These are phyloP conservation scores for Phenganax marumi DNA, from an alignment of 92 coral and sea anemone species.

Conservation along the genomic window DNA sequence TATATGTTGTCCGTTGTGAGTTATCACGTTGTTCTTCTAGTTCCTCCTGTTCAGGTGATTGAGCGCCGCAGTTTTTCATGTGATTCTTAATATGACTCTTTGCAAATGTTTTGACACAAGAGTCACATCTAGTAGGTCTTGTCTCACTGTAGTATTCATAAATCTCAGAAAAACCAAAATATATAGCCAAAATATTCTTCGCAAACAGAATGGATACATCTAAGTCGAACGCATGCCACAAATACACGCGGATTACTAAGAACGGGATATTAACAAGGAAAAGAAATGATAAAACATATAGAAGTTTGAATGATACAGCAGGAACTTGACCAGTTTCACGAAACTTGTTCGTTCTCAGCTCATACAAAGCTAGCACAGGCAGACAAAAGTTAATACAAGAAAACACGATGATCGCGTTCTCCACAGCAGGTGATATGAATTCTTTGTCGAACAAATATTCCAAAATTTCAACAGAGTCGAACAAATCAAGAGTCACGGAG, in stretches of 20 bases:
- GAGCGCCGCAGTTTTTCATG: neutral
- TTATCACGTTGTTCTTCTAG: neutral
- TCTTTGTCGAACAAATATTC: conserved; percentile 72
- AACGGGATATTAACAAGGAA: conserved; percentile 79
- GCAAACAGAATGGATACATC: conserved; percentile 76
- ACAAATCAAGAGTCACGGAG: conserved; percentile 81
- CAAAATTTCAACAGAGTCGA: conserved; percentile 90
- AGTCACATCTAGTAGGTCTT: conserved; percentile 67
- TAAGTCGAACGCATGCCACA: conserved; percentile 67
- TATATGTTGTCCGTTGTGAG: conserved; percentile 2
- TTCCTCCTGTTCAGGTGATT: neutral
- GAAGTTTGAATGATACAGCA: conserved; percentile 70
- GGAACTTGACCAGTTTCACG: conserved; percentile 81
- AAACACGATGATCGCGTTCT: conserved; percentile 64
- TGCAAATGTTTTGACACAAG: conserved; percentile 63
- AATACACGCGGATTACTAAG: conserved; percentile 66
- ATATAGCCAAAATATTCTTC: conserved; percentile 73
- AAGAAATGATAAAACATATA: conserved; percentile 72
- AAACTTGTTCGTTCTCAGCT: conserved; percentile 78
- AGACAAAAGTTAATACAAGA: conserved; percentile 77
- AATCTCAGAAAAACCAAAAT: conserved; percentile 70
- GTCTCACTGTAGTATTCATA: conserved; percentile 78
- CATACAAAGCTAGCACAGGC: conserved; percentile 81
- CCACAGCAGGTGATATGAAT: conserved; percentile 37
- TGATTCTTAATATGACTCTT: conserved; percentile 37